phyloP scores from a whole-genome alignment of 2,888 invertebrate species.

The Pocota personata region DNA sequence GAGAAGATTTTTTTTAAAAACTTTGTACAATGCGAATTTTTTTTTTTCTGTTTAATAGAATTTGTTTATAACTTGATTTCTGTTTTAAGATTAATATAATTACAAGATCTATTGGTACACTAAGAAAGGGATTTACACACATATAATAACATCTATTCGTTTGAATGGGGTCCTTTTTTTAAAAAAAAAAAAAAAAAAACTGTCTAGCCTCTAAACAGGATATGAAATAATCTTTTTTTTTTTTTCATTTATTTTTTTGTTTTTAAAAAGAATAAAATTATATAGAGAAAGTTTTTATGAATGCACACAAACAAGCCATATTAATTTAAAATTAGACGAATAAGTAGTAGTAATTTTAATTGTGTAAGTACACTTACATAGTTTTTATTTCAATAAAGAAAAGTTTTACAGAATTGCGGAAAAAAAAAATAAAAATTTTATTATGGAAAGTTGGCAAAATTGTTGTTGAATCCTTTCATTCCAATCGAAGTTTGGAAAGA shows the following conservation, averaged over 20 bases:
- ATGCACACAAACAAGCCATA: neutral
- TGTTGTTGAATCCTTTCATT: no score
- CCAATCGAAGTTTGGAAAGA: no score
- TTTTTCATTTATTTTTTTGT: neutral
- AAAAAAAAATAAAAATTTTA: neutral
- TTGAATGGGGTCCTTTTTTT: neutral
- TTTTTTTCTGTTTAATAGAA: neutral
- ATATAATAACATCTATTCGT: neutral
- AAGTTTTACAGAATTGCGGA: neutral
- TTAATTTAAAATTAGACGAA: neutral
- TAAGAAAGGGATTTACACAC: neutral
- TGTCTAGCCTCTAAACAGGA: conserved; percentile 52
- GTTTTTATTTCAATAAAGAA: neutral
- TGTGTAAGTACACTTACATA: neutral
- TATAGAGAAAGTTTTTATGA: neutral
- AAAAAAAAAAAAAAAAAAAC: neutral
- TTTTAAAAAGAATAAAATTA: neutral
- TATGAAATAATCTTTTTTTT: conserved; percentile 17
- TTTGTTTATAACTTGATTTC: conserved; percentile 8
- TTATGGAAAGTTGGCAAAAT: neutral
- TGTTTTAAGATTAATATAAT: conserved; percentile 28
- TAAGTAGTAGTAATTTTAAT: neutral
- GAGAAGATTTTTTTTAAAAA: conserved; percentile 10
- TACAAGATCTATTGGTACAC: conserved; percentile 4
- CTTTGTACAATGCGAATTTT: conserved; percentile 55